phyloP scores from a whole-genome alignment of 2,888 invertebrate genomes.

The Chrysotoxum bicinctum region DNA sequence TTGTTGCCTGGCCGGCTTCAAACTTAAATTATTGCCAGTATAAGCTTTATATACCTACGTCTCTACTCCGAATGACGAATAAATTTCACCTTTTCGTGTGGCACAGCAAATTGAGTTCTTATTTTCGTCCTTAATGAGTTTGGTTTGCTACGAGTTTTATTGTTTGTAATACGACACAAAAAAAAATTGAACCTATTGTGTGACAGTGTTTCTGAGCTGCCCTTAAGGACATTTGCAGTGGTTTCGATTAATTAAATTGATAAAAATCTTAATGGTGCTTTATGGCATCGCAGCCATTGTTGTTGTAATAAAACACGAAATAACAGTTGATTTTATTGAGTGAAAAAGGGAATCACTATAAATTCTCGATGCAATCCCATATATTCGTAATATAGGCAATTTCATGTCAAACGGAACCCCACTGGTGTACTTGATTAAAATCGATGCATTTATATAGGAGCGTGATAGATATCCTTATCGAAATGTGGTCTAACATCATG shows the following conservation, averaged over 20 bases:
- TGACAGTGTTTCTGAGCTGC: not conserved
- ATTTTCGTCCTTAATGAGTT: constrained; percentile 32
- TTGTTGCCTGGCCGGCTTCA: not conserved
- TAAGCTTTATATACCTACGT: not conserved
- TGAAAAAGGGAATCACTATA: constrained; percentile 6
- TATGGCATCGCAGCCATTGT: not conserved
- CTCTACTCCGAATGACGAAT: not conserved
- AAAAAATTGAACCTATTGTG: not conserved
- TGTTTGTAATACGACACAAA: no score
- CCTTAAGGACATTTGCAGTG: constrained; percentile 3
- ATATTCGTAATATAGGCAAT: constrained; percentile 27
- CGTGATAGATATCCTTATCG: constrained; percentile 19
- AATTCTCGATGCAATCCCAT: constrained; percentile 15
- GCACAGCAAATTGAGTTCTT: constrained; percentile 6
- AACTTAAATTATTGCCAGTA: constrained; percentile 24
- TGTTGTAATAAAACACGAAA: not conserved
- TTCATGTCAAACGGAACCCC: constrained; percentile 19
- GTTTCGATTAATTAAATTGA: constrained; percentile 67
- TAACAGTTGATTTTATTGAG: constrained; percentile 8
- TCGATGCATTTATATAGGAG: constrained; percentile 21
- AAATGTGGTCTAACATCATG: constrained; percentile 17
- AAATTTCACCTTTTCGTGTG: constrained; percentile 3
- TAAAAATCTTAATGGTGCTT: constrained; percentile 46
- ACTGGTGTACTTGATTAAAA: constrained; percentile 34
- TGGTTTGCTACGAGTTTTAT: not conserved